These are phyloP conservation scores for Alosa sapidissima DNA, from an alignment of 2,797 vertebrate genomes.

Conservation along the genomic window DNA sequence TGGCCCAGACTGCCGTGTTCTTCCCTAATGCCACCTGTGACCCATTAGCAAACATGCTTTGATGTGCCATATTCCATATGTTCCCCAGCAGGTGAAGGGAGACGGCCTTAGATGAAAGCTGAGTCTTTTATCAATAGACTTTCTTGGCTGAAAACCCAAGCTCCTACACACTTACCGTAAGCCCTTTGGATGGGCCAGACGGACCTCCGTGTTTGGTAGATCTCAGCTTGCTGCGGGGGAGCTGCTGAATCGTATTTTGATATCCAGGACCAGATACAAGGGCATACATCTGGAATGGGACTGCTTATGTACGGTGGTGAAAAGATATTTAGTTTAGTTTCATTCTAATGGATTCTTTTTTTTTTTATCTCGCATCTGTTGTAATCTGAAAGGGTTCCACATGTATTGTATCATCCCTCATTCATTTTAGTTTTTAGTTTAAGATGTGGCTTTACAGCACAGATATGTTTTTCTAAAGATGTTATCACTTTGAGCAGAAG, in stretches of 20 bases:
- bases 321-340: neutral
- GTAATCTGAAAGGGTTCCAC: neutral
- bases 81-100: constrained; percentile 33
- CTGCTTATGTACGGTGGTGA: neutral
- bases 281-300: neutral
- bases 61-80: constrained; percentile 59
- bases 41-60: constrained; percentile 57
- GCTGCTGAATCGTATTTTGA: neutral
- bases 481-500: neutral
- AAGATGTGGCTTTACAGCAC: neutral
- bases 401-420: neutral
- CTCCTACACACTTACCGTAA: constrained; percentile 9
- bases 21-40: constrained; percentile 11
- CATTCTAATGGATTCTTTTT: neutral
- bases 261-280: neutral
- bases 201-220: neutral
- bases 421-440: neutral
- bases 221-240: neutral
- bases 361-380: neutral
- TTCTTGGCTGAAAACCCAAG: neutral
- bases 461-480: neutral
- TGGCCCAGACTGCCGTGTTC: neutral
- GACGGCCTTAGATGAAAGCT: constrained; percentile 53
- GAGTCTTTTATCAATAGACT: constrained; percentile 50
- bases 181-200: neutral